Conservation (phyloP, 2,888 invertebrate genomes). For the Pilophorus perplexus region DNA sequence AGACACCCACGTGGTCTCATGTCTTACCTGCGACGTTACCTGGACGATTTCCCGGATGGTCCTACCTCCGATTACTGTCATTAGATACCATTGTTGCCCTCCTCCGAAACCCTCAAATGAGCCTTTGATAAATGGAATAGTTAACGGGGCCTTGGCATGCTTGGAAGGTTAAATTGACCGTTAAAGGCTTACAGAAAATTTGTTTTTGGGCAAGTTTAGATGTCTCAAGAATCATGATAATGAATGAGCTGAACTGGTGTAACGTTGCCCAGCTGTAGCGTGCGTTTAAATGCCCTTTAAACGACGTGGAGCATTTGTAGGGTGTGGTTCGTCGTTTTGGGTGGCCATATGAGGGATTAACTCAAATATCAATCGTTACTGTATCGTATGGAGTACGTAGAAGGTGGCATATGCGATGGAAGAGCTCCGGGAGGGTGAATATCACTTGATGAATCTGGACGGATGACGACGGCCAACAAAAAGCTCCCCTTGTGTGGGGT, state of each 20-base stretch:
- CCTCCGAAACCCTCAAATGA: not conserved
- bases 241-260: too few species aligned
- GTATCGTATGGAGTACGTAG: not conserved
- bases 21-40: not conserved
- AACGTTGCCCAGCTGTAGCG: too few species aligned
- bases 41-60: not conserved
- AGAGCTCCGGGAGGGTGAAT: conserved; percentile 35
- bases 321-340: too few species aligned
- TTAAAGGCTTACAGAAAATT: too few species aligned
- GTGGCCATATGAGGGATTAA: not conserved
- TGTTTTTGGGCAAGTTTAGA: too few species aligned
- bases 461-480: not conserved
- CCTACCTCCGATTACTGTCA: conserved; percentile 19
- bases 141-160: too few species aligned
- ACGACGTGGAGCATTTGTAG: too few species aligned
- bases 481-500: conserved; percentile 3
- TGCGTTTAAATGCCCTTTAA: too few species aligned
- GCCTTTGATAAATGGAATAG: too few species aligned
- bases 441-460: conserved; percentile 35
- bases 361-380: conserved; percentile 22
- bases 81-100: conserved; percentile 15
- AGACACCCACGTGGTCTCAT: conserved; percentile 23
- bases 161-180: too few species aligned
- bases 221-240: too few species aligned
- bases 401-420: conserved; percentile 27